phyloP scores from a whole-genome alignment of 2,888 invertebrate species.

The Trissonchulus sp. region DNA sequence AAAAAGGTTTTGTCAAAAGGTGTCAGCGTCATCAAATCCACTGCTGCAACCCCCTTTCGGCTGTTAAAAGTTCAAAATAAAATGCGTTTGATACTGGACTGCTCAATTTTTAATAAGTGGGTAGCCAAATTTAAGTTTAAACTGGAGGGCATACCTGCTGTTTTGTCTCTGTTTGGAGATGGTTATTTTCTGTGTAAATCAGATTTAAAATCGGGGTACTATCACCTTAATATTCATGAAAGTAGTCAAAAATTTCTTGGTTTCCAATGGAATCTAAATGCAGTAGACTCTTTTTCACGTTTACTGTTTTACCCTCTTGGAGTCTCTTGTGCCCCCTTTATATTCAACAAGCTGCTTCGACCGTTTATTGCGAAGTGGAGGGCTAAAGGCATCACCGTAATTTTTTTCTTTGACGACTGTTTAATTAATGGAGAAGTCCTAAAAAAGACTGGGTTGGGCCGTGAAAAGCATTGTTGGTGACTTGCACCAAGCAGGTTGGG shows the following conservation, averaged over 20 bases:
- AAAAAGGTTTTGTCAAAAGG: background rate
- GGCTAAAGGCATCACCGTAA: background rate
- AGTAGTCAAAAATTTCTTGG: background rate
- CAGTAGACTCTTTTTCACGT: background rate
- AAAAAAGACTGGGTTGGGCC: background rate
- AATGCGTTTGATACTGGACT: conserved; percentile 1
- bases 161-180: background rate
- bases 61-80: background rate
- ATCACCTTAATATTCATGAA: background rate
- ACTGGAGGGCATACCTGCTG: background rate
- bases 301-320: background rate
- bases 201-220: conserved; percentile 10
- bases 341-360: conserved; percentile 1
- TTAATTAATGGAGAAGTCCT: background rate
- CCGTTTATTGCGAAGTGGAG: background rate
- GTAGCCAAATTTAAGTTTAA: conserved; percentile 10
- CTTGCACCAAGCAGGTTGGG: background rate
- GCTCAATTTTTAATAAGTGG: too few species aligned
- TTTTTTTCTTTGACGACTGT: conserved; percentile 1
- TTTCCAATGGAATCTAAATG: background rate
- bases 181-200: too few species aligned
- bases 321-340: background rate
- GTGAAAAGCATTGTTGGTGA: background rate
- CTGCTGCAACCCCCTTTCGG: background rate
- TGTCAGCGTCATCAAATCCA: background rate